Conservation (phyloP, 1,140 invertebrate genomes). For the Latrodectus geometricus region DNA sequence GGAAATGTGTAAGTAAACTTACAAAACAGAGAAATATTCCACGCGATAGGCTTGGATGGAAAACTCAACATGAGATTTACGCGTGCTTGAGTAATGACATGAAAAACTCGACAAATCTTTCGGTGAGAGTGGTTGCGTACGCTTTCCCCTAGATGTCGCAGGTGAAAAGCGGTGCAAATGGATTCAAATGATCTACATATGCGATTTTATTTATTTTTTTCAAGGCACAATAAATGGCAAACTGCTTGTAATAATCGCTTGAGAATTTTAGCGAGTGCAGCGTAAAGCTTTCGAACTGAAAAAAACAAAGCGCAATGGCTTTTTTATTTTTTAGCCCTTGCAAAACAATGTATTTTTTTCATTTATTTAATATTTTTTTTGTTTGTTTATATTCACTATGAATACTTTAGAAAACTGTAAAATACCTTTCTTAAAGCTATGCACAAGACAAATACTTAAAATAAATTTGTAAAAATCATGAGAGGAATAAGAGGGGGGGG, state of each 20-base stretch:
- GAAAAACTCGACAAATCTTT: conserved; percentile 16
- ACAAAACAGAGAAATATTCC: not conserved
- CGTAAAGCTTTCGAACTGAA: not conserved
- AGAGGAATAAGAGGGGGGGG: too few relatives aligned
- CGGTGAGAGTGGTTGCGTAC: not conserved
- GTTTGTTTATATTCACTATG: too few relatives aligned
- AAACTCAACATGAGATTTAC: conserved; percentile 23
- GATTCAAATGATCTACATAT: conserved; percentile 3
- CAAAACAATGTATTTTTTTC: too few relatives aligned
- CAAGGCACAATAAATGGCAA: not conserved
- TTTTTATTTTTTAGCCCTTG: too few relatives aligned
- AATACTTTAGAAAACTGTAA: too few relatives aligned
- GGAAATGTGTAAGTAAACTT: not conserved
- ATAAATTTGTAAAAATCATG: too few relatives aligned
- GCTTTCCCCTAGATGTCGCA: not conserved
- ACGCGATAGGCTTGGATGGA: not conserved
- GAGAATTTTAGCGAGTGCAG: not conserved
- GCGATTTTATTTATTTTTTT: not conserved
- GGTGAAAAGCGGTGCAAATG: conserved; percentile 2
- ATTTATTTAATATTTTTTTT: too few relatives aligned
- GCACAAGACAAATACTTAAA: too few relatives aligned
- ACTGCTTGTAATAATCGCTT: not conserved
- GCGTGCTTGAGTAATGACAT: conserved; percentile 16
- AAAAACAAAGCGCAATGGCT: too few relatives aligned
- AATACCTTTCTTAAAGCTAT: too few relatives aligned